Conservation (phyloP, 2,888 invertebrate genomes). For the Caenorhabditis auriculariae region DNA sequence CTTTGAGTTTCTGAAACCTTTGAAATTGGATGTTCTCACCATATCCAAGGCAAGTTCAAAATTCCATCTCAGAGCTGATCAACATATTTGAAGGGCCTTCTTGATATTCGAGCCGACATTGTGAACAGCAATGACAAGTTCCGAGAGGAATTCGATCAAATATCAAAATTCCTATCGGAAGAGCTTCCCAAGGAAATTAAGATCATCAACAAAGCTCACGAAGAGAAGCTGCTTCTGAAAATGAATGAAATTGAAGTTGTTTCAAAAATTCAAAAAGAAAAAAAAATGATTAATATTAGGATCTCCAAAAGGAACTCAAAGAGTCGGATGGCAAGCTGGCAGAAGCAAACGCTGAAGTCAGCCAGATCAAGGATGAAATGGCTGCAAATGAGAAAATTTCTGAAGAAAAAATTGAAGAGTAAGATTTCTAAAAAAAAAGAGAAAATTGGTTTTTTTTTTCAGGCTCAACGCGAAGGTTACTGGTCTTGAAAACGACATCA, state of each 20-base stretch:
- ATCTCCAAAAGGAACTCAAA: conserved; percentile 1
- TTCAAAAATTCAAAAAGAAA: background rate
- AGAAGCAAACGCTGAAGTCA: background rate
- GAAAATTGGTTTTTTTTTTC: background rate
- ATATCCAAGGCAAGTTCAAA: conserved; percentile 11
- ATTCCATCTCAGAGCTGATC: no score
- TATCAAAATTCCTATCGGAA: conserved; percentile 1
- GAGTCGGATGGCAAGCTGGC: background rate
- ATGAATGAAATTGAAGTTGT: conserved; percentile 9
- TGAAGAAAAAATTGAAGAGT: background rate
- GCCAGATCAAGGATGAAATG: conserved; percentile 5
- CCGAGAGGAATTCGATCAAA: conserved; percentile 7
- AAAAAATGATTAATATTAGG: background rate
- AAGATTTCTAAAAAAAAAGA: background rate
- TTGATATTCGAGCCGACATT: conserved; percentile 21
- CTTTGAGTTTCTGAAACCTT: conserved; percentile 19
- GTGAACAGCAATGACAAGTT: conserved; percentile 10
- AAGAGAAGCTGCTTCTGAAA: conserved; percentile 2
- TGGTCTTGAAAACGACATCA: conserved; percentile 11
- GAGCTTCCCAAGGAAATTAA: background rate
- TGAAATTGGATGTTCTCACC: conserved; percentile 10
- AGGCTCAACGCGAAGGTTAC: conserved; percentile 3
- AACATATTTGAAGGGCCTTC: conserved; percentile 11
- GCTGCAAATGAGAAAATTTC: background rate
- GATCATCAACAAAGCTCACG: conserved; percentile 2